Evolutionary conservation across 2,888 invertebrate species (phyloP), one percentile per base, ranked within the genome.

Genomic region (Phlogophora meticulosa): DNA sequence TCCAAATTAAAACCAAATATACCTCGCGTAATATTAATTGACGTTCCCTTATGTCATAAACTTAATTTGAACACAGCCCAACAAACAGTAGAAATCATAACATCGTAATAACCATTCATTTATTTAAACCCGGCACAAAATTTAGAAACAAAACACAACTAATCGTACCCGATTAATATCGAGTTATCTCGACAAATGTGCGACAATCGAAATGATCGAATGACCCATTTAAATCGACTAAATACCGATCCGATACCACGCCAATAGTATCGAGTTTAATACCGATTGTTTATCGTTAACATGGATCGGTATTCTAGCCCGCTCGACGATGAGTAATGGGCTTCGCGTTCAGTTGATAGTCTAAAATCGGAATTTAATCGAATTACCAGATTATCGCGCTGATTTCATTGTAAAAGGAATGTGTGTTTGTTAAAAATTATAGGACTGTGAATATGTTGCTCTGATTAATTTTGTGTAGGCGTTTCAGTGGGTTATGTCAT

Each of bases 201-300:
- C 55, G 55, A 72, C 80, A 74, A 75, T 84, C 72, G 71, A 49
- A 73, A 83, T 83, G 72, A 84, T 82, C 72, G 82, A 83, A 73
- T 84, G 82, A 82, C 82, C 82, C 72, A 78, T 82, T 82, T 82
- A 72, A 79, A 81, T 68, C 72, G 77, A 80, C 65, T 75, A 76
- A 78, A 63, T 72, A 70, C 80, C 78, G 66, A 62, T 40, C 42
- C 53, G 58, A 80, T 70, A 64, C 57, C 63, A 45, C 28, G 20
- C 45, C 56, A 60, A 76, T 69, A 65, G 68, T 74, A 78, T 78
- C 73, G 81, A 72, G 76, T 81, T 74, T 72, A 81, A 82, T 81
- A 68, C 58, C 72, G 72, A 82, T 83, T 83, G 78, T 80, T 75
- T 83, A 81, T 80, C 75, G 83, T 64, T 68, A 80, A 72, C 64